A percentile compares a stretch with the other conserved stretches of the same genome.
Conservation (phyloP, 1,140 invertebrate species). For the Amyelois transitella region DNA sequence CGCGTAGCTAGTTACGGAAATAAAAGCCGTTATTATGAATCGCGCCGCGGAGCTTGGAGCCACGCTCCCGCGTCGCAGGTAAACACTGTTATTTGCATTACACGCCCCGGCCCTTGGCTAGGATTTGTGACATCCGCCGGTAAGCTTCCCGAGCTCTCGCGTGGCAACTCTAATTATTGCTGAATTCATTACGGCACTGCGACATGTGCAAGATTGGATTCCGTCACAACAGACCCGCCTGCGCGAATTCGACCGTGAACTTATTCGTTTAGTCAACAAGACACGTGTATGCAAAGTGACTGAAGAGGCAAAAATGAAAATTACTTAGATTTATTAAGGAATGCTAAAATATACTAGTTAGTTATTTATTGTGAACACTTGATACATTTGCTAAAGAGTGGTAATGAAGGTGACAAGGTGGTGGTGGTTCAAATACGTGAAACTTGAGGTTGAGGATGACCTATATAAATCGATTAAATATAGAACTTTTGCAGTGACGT, state of each 20-base stretch:
- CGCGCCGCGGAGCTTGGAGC: constrained; percentile 13
- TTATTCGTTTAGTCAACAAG: too few species aligned
- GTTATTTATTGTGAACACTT: too few species aligned
- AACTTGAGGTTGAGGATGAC: too few species aligned
- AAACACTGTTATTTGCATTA: constrained; percentile 61
- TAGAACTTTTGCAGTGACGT: too few species aligned
- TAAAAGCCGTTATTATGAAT: constrained; percentile 68
- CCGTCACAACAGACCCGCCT: constrained; percentile 16
- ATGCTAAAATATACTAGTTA: too few species aligned
- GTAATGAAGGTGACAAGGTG: too few species aligned
- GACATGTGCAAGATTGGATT: constrained; percentile 38
- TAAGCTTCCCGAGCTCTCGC: constrained; percentile 31
- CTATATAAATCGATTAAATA: too few species aligned
- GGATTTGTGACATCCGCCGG: constrained; percentile 63
- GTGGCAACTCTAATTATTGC: constrained; percentile 36
- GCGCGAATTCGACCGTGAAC: background rate
- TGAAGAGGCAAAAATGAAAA: too few species aligned
- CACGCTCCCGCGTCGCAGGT: constrained; percentile 28
- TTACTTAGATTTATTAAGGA: too few species aligned
- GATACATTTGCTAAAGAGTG: too few species aligned
- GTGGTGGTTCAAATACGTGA: too few species aligned
- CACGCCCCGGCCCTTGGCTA: constrained; percentile 45
- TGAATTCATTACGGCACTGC: constrained; percentile 33
- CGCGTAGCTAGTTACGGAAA: constrained; percentile 63
- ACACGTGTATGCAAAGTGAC: too few species aligned